A percentile compares a stretch with the other conserved stretches of the same genome.
These are phyloP conservation scores for Hylaeus volcanicus DNA, from an alignment of 1,140 invertebrate species.

Conservation along the genomic window DNA sequence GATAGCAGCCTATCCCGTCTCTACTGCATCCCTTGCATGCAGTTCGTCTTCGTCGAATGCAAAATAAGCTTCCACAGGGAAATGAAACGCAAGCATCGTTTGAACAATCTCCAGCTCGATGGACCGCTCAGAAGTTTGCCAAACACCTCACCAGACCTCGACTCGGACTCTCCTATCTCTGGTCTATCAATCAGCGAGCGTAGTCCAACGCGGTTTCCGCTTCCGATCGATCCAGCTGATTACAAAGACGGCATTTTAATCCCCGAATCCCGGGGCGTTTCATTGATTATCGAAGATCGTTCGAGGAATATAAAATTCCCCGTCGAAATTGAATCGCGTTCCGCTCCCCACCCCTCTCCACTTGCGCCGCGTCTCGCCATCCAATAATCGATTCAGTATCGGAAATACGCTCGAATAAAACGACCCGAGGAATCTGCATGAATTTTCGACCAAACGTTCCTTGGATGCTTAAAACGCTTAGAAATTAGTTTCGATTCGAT, in stretches of 20 bases:
- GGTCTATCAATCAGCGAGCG: neutral
- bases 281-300: constrained; percentile 29
- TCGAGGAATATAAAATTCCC: constrained; percentile 21
- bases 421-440: constrained; percentile 15
- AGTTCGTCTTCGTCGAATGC: too few relatives aligned
- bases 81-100: constrained; percentile 19
- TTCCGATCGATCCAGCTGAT: constrained; percentile 14
- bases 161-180: neutral
- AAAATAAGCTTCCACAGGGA: neutral
- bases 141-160: neutral
- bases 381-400: constrained; percentile 34
- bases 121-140: neutral
- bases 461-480: neutral
- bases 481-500: too few relatives aligned
- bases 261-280: neutral
- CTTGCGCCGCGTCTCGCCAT: too few relatives aligned
- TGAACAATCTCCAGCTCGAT: neutral
- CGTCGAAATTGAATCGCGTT: constrained; percentile 21
- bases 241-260: constrained; percentile 21
- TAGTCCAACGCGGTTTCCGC: neutral
- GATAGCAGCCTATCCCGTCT: too few relatives aligned
- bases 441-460: neutral
- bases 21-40: too few relatives aligned
- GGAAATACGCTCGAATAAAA: constrained; percentile 8
- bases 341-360: neutral